Percentiles rank a stretch among this genome's conserved stretches.
Conservation (phyloP, 1,140 invertebrate genomes). For the Rhopalosiphum maidis region DNA sequence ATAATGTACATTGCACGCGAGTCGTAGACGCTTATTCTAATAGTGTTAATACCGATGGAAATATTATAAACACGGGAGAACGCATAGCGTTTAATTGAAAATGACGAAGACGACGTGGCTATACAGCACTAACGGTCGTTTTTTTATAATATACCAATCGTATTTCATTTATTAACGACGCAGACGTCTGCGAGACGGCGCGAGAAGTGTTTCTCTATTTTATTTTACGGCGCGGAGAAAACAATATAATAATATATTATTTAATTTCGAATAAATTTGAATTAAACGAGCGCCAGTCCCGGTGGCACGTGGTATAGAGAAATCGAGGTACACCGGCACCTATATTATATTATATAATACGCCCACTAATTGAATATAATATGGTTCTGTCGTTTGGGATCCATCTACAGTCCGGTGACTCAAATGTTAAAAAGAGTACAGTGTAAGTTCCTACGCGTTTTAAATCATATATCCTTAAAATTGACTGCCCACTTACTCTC, state of each 20-base stretch:
- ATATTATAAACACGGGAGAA: not conserved
- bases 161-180: conserved; percentile 37
- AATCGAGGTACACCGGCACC: not conserved
- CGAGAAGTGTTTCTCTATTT: not conserved
- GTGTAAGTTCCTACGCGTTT: not conserved
- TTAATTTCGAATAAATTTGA: not conserved
- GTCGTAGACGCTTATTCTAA: not conserved
- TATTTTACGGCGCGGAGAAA: not conserved
- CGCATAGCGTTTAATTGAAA: conserved; percentile 4
- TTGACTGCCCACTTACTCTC: not conserved
- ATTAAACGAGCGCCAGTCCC: not conserved
- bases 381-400: not conserved
- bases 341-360: not conserved
- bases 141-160: not conserved
- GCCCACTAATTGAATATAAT: not conserved
- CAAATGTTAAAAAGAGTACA: not conserved
- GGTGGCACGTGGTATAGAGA: not conserved
- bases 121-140: not conserved
- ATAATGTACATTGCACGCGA: not conserved
- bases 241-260: not conserved
- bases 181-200: not conserved
- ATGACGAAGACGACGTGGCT: not conserved
- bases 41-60: not conserved
- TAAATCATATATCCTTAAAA: not conserved
- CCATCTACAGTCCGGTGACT: not conserved